phyloP scores from a whole-genome alignment of 2,888 invertebrate genomes.

The Trypoxylon attenuatum region DNA sequence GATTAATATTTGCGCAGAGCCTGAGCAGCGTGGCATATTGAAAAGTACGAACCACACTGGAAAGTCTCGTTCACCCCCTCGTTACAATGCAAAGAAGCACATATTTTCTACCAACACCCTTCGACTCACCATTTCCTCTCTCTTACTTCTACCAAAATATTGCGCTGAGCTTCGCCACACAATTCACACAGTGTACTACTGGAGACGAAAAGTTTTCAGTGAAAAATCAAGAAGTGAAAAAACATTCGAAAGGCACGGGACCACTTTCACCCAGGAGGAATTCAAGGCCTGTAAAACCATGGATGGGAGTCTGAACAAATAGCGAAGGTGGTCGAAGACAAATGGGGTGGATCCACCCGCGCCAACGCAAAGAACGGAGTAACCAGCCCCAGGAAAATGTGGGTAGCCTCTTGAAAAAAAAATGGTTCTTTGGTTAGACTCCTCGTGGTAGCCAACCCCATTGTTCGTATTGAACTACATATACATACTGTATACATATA shows the following conservation, averaged over 20 bases:
- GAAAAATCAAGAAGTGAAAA: not conserved
- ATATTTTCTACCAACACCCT: no score
- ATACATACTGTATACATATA: no score
- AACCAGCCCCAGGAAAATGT: constrained; percentile 12
- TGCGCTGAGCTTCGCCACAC: no score
- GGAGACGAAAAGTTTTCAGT: constrained; percentile 1
- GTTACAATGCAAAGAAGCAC: no score
- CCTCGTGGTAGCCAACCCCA: no score
- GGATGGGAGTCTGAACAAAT: constrained; percentile 33
- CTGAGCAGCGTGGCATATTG: constrained; percentile 11
- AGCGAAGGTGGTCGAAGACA: constrained; percentile 44
- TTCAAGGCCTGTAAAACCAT: not conserved
- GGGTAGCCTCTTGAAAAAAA: constrained; percentile 6
- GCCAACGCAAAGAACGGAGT: constrained; percentile 26
- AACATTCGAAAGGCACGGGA: not conserved
- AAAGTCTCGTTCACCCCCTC: no score
- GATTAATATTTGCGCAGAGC: constrained; percentile 50
- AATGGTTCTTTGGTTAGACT: not conserved
- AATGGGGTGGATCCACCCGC: constrained; percentile 37
- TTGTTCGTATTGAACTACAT: no score
- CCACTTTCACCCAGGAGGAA: not conserved
- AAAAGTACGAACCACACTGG: no score
- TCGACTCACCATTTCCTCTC: no score
- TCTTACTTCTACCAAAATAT: no score
- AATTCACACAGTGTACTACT: no score